These are phyloP conservation scores for Paelopatides confundens DNA, from an alignment of 53 echinoderm and acorn worm genomes.

Conservation along the genomic window DNA sequence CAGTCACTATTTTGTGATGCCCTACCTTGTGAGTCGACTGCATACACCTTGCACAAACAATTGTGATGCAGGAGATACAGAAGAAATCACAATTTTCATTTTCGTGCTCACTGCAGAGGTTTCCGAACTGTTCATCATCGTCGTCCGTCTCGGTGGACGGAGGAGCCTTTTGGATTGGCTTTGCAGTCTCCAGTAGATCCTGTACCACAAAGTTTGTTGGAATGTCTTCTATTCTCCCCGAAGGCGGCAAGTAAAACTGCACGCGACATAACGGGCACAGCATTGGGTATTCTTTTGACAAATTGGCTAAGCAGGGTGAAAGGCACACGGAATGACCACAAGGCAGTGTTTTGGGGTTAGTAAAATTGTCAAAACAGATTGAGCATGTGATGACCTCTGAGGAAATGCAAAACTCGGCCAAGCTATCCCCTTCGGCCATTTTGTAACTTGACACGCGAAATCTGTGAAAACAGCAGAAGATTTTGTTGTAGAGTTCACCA, in stretches of 20 bases:
- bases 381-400: conserved; percentile 13
- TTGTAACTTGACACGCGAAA: no score
- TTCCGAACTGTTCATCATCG: not conserved
- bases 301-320: not conserved
- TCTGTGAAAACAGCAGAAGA: no score
- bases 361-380: conserved; percentile 17
- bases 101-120: conserved; percentile 2
- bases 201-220: conserved; percentile 18
- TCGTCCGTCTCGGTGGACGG: no score
- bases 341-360: conserved; percentile 11
- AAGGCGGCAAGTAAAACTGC: not conserved
- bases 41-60: conserved; percentile 20
- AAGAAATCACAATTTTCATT: conserved; percentile 20
- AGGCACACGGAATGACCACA: conserved; percentile 28
- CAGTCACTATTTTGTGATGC: conserved; percentile 5
- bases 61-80: not conserved
- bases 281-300: not conserved
- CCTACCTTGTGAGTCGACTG: conserved; percentile 26
- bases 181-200: conserved; percentile 13
- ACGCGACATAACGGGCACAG: not conserved
- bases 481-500: no score
- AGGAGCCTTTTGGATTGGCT: not conserved
- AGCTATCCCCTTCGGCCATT: not conserved
- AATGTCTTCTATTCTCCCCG: not conserved
- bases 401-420: not conserved